Evolutionary conservation across 1,140 invertebrate genomes (phyloP).

Genomic region (Archivesica marissinica): DNA sequence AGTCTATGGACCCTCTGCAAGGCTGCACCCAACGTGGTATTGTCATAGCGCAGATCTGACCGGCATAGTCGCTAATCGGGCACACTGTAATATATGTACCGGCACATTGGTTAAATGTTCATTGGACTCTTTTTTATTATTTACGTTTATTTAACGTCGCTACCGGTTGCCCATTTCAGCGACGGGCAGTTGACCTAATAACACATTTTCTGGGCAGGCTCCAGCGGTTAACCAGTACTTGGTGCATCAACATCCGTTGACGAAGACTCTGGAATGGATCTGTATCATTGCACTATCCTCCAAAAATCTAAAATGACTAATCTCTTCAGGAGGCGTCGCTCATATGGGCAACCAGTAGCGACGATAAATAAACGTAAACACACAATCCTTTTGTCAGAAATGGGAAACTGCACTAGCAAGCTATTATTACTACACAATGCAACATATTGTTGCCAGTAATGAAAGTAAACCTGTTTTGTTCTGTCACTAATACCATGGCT

Average conservation of each 20-base stretch:
- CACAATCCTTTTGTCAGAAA: neutral
- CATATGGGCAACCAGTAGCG: no score
- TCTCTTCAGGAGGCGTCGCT: no score
- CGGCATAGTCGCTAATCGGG: neutral
- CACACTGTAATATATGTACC: neutral
- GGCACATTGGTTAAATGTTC: neutral
- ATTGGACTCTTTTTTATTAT: no score
- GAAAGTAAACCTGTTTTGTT: neutral
- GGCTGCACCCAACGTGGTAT: constrained; percentile 17
- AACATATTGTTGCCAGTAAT: neutral
- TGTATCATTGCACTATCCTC: no score
- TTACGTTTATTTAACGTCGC: no score
- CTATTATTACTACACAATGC: neutral
- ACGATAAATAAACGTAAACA: no score
- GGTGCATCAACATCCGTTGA: neutral
- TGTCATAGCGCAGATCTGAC: neutral
- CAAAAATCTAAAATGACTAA: no score
- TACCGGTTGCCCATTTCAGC: no score
- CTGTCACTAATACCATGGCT: neutral
- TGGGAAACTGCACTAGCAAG: neutral
- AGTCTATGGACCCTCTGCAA: neutral
- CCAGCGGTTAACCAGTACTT: no score
- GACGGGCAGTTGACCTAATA: no score
- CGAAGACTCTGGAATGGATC: neutral
- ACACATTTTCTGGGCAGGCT: no score